Base-by-base conservation (phyloP, 2,888 invertebrate species). In the Trisateles emortualis region DNA sequence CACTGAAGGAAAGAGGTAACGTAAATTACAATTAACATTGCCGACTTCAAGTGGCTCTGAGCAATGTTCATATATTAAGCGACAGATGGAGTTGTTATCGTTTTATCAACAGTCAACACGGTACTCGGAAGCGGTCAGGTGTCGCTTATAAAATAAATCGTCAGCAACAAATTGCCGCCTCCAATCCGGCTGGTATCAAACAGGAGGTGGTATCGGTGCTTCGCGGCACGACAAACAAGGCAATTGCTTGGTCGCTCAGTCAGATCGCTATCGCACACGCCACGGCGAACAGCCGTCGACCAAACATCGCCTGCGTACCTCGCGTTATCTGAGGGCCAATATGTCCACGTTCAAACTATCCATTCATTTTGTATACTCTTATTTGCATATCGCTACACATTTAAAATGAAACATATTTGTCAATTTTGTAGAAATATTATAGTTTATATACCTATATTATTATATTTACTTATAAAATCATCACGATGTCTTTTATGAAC, bases 141-240 rank as follows among this genome's bases (percentile, higher is more conserved):
- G 59, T 44, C 35, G 56, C 24, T 49, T 41, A 59, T 69, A 53
- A 59, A 69, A 64, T 69, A 70, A 66, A 73, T 70, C 64, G 50
- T 41, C 52, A 53, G 24, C 39, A 61, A 60, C 59, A 70, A 65
- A 73, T 64, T 79, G 74, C 79, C 78, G 63, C 68, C 71, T 78
- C 75, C 76, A 69, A 71, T 56, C 59, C 51, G 24, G 46, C 41
- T 56, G 59, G 52, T 59, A 60, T 71, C 64, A 68, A n/a, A 56
- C 64, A 58, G 69, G 61, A 56, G 55, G 53, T 49, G 29, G 56
- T 72, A 69, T 64, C 56, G 49, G 50, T 45, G 57, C 55, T 67
- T 72, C 66, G 67, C 68, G 74, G 76, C 72, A 81, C 79, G 84
- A 88, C 89, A 88, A 87, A 90, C 88, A 87, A 86, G 88, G 87